Percentiles rank a stretch among this genome's conserved stretches.
phyloP scores from a whole-genome alignment of 2,888 invertebrate genomes.

The Fragum sueziense region DNA sequence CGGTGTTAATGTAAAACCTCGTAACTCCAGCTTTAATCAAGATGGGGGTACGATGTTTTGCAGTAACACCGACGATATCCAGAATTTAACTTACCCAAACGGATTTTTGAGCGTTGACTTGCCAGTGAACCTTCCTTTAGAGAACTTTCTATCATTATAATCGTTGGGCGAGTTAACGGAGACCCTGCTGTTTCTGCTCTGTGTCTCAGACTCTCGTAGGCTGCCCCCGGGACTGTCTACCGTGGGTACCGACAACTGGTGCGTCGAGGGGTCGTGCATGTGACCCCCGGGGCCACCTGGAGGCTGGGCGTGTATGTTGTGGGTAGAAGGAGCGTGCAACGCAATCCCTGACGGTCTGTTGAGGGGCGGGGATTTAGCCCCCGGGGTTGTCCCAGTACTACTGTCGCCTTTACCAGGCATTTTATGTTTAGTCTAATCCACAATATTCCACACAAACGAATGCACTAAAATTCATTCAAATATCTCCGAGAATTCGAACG shows the following conservation, averaged over 20 bases:
- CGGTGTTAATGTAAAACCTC: too few species aligned
- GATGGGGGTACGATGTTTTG: too few species aligned
- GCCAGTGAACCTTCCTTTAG: slow-evolving; percentile 59
- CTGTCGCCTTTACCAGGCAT: slow-evolving; percentile 17
- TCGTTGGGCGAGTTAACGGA: slow-evolving; percentile 40
- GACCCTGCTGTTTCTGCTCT: slow-evolving; percentile 36
- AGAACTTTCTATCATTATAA: slow-evolving; percentile 27
- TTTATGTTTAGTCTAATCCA: neutral
- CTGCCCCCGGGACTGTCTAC: slow-evolving; percentile 38
- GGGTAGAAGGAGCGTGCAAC: neutral
- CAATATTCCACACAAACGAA: neutral
- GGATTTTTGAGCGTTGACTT: slow-evolving; percentile 60
- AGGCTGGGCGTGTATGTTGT: neutral
- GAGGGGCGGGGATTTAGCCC: slow-evolving; percentile 4
- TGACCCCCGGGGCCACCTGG: neutral
- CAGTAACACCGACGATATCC: too few species aligned
- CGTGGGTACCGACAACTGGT: slow-evolving; percentile 25
- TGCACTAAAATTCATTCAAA: too few species aligned
- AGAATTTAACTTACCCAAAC: slow-evolving; percentile 63
- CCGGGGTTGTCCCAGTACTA: neutral
- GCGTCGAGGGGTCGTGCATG: neutral
- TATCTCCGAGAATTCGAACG: neutral
- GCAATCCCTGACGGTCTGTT: slow-evolving; percentile 12
- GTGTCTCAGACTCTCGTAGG: slow-evolving; percentile 36
- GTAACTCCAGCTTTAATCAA: too few species aligned